Base-by-base conservation (phyloP, 2,888 invertebrate genomes). In the Chrysolina americana region DNA sequence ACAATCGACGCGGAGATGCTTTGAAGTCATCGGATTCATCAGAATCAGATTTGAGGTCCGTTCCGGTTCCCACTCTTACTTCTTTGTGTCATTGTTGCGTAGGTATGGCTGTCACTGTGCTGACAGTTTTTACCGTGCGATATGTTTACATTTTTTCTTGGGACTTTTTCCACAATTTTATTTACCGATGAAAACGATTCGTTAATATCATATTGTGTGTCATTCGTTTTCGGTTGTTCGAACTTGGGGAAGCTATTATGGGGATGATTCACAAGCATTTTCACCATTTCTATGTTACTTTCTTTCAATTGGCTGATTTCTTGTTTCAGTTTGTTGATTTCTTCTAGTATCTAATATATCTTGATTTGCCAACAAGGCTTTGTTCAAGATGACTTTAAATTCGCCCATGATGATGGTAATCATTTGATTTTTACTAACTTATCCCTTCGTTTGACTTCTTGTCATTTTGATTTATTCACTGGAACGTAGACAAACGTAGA, bases 1-100 rank as follows among this genome's bases (percentile, higher is more conserved):
- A 69, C 3, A 69, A 44, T 13, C 69, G 59, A 41, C 69, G 59
- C 5, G 69, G 23, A 41, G 69, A 69, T 59, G 69, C 69, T 17
- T 21, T n/a, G n/a, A n/a, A n/a, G n/a, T n/a, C n/a, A n/a, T n/a
- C n/a, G n/a, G n/a, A n/a, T n/a, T n/a, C n/a, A n/a, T n/a, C n/a
- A n/a, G n/a, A n/a, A n/a, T n/a, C n/a, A n/a, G n/a, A n/a, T n/a
- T n/a, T n/a, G n/a, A 36, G 28, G 8, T 28, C 63, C 17, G 23
- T 6, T 36, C 63, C 36, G 36, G 63, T 63, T 8, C 63, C 63
- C 23, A 19, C 59, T 63, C 13, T 28, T 28, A 36, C 63, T 63
- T 59, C 23, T 11, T 19, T 23, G 23, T 5, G 36, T 36, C 28
- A 13, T 36, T 36, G 36, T n/a, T 59, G 15, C 19, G 21, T 59